Evolutionary conservation across 2,113 vertebrate species (phyloP), one percentile per base, ranked within the genome.

Genomic region (Trochalopteron elliotii): DNA sequence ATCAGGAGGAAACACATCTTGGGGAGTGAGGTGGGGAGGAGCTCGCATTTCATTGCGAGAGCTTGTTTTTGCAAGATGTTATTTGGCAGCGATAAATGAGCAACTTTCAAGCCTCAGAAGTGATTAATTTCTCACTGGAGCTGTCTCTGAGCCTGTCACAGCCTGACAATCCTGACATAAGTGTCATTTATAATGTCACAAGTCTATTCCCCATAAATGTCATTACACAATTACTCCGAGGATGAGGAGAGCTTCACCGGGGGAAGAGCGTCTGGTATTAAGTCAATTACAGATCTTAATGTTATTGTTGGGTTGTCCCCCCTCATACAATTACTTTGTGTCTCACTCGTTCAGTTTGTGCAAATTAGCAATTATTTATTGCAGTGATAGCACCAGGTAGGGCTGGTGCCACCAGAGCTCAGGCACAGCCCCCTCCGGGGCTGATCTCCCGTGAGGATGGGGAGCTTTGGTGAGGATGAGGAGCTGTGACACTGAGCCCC

Each of bases 101-200:
- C 97, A 97, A 97, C 97, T 97, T 95, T 89, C 49, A 79, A 97
- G 95, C 91, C 94, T 98, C 97, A 95, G 94, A 97, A 97, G 96
- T 98, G 97, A 98, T 98, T 98, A 97, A 98, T 98, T 98, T 98
- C 98, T 97, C 96, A 85, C 95, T 81, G 95, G 95, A 95, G 94
- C 97, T 97, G 97, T 98, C 98, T 97, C 92, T 5, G 83, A 91
- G 97, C 90, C 96, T 98, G 97, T 97, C 98, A 97, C 72, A 96
- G 94, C 74, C 96, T 97, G 97, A 98, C 98, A 97, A 90, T 96
- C 94, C 96, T 98, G 97, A 97, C 97, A 96, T 83, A 89, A 96
- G 95, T 97, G 97, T 98, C 98, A 98, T 97, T 98, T 97, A 96
- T 97, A 98, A 98, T 98, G 97, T 97, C 97, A 97, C 97, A 97